Conservation (phyloP, 1,140 invertebrate species). For the Drosophila obscura region DNA sequence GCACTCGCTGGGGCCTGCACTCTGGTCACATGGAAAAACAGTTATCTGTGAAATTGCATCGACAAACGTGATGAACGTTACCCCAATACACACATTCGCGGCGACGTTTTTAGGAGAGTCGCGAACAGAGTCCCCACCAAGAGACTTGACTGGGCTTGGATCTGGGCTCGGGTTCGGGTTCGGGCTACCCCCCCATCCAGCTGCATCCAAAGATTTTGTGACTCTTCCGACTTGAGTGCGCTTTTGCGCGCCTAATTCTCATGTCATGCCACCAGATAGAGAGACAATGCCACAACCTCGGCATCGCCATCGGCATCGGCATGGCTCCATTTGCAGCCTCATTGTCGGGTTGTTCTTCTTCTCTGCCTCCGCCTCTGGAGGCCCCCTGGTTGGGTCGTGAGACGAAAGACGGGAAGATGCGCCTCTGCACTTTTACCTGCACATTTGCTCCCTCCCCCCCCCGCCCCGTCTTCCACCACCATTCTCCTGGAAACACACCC, state of each 20-base stretch:
- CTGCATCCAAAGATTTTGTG: constrained; percentile 2
- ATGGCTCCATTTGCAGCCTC: constrained; percentile 21
- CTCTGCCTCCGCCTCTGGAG: no score
- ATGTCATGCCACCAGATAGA: constrained; percentile 61
- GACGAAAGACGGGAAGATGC: constrained; percentile 35
- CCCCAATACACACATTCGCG: constrained; percentile 59
- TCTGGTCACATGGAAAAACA: constrained; percentile 67
- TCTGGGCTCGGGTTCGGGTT: no score
- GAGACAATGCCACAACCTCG: constrained; percentile 59
- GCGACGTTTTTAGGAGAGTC: constrained; percentile 21
- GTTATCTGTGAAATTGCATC: constrained; percentile 81
- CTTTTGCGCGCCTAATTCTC: constrained; percentile 71
- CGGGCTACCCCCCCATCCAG: no score
- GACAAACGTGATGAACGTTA: constrained; percentile 81
- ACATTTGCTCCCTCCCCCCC: constrained; percentile 33
- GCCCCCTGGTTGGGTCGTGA: constrained; percentile 4
- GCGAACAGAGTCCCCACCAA: constrained; percentile 2
- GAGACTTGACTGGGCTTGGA: no score
- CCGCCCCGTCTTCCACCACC: constrained; percentile 9
- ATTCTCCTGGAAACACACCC: no score
- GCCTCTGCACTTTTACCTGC: constrained; percentile 61
- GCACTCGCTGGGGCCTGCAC: constrained; percentile 10
- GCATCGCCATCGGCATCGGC: neutral
- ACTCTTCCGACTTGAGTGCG: constrained; percentile 72
- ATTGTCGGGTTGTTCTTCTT: constrained; percentile 25